phyloP scores from a whole-genome alignment of 2,113 vertebrate genomes.

The Poicephalus gulielmi region DNA sequence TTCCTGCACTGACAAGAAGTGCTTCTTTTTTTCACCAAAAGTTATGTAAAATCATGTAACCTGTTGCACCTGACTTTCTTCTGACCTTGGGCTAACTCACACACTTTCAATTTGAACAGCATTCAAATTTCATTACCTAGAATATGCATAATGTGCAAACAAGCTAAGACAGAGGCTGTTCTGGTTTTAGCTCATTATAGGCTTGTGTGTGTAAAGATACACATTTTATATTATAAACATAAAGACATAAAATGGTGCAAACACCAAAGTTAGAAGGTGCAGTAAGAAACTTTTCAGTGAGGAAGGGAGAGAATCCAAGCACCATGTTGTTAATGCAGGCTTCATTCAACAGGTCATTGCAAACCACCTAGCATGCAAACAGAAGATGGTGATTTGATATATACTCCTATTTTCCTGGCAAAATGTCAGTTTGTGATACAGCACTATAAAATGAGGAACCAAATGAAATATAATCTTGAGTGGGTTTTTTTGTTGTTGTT shows the following conservation, averaged over 20 bases:
- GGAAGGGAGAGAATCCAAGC: background rate
- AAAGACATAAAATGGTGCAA: background rate
- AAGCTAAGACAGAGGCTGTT: conserved; percentile 23
- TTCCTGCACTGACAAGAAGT: background rate
- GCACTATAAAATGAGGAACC: background rate
- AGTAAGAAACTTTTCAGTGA: background rate
- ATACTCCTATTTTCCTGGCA: background rate
- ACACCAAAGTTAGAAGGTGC: fast-evolving
- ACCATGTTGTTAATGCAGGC: background rate
- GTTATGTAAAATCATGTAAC: conserved; percentile 16
- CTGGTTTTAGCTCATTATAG: background rate
- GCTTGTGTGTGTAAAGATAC: background rate
- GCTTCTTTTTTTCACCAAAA: background rate
- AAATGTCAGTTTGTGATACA: background rate
- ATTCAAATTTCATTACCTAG: background rate
- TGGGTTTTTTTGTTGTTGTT: background rate
- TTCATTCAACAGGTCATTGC: background rate
- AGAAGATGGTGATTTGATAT: background rate
- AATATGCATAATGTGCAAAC: background rate
- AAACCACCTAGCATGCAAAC: background rate
- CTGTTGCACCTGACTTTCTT: background rate
- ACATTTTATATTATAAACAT: background rate
- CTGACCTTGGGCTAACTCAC: conserved; percentile 1
- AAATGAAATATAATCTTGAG: background rate
- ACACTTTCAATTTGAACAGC: background rate